A percentile compares a stretch with the other conserved stretches of the same genome.
Evolutionary conservation across 92 coral and sea anemone genomes (phyloP).

Genomic region (Ricordea florida): DNA sequence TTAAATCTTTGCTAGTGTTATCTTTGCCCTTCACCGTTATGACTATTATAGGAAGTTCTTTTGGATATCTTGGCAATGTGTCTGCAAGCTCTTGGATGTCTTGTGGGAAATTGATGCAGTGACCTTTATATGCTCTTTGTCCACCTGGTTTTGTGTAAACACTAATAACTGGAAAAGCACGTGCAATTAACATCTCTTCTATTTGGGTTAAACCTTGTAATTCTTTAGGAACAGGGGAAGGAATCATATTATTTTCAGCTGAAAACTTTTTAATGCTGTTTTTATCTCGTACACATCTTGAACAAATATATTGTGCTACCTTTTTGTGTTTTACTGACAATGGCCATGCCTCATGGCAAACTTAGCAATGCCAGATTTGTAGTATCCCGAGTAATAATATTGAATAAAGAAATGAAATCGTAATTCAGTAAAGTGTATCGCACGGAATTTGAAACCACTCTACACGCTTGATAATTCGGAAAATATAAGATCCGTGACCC

Average conservation of each 20-base stretch:
- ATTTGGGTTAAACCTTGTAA: constrained; percentile 73
- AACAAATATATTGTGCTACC: constrained; percentile 46
- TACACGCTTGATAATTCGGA: no score
- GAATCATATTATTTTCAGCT: constrained; percentile 61
- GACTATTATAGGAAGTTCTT: constrained; percentile 53
- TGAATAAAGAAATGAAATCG: no score
- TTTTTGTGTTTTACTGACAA: constrained; percentile 37
- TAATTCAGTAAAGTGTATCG: no score
- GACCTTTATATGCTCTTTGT: constrained; percentile 72
- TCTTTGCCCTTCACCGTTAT: constrained; percentile 52
- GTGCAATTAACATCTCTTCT: constrained; percentile 81
- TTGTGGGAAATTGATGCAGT: constrained; percentile 55
- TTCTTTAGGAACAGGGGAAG: constrained; percentile 73
- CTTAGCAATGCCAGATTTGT: constrained; percentile 18
- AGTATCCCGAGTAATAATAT: no score
- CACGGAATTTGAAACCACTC: no score
- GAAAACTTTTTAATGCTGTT: constrained; percentile 64
- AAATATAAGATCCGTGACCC: no score
- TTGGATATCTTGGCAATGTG: constrained; percentile 56
- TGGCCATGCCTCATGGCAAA: constrained; percentile 64
- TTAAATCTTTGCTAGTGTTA: constrained; percentile 50
- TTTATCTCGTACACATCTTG: constrained; percentile 59
- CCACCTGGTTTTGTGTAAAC: constrained; percentile 80
- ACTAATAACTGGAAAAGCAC: constrained; percentile 69
- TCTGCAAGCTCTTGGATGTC: constrained; percentile 54